Evolutionary conservation across 2,888 invertebrate genomes (phyloP).

Genomic region (Erebia ligea): DNA sequence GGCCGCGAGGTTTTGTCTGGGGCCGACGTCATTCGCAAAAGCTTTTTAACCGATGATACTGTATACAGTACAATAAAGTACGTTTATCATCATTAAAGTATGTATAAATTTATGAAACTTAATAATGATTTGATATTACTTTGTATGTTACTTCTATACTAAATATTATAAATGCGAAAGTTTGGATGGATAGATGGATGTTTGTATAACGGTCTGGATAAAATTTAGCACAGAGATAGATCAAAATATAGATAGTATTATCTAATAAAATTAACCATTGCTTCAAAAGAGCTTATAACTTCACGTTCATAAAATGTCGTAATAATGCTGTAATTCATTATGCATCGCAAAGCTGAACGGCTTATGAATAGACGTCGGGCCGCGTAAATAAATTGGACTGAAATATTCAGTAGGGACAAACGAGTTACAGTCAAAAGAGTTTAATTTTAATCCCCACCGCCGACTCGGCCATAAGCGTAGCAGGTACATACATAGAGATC

Average conservation of each 20-base stretch:
- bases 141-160: too few species aligned
- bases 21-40: slow-evolving; percentile 4
- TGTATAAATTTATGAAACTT: too few species aligned
- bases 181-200: too few species aligned
- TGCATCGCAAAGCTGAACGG: slow-evolving; percentile 19
- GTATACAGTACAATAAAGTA: neutral
- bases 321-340: slow-evolving; percentile 23
- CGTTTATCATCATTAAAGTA: neutral
- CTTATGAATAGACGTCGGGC: slow-evolving; percentile 38
- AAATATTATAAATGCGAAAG: too few species aligned
- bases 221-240: too few species aligned
- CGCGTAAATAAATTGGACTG: slow-evolving; percentile 50
- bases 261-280: too few species aligned
- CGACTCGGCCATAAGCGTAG: slow-evolving; percentile 5
- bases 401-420: slow-evolving; percentile 49
- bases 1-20: slow-evolving; percentile 14
- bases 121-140: too few species aligned
- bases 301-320: slow-evolving; percentile 11
- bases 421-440: slow-evolving; percentile 42
- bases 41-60: slow-evolving; percentile 8
- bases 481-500: too few species aligned
- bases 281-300: neutral
- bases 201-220: too few species aligned
- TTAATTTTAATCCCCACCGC: slow-evolving; percentile 41
- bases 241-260: too few species aligned